Conservation (phyloP, 2,888 invertebrate species). For the Cheilosia urbana region DNA sequence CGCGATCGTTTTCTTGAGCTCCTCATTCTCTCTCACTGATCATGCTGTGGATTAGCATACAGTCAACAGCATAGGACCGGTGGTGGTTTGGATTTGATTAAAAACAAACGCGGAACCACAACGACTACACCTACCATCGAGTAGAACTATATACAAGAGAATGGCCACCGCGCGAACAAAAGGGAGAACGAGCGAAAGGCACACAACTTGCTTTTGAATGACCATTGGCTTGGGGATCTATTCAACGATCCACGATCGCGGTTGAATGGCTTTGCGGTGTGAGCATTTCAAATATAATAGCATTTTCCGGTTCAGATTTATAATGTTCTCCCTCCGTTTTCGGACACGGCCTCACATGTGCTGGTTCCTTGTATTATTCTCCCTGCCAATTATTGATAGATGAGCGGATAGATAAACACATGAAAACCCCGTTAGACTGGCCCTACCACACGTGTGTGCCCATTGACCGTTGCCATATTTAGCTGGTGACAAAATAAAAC, state of each 20-base stretch:
- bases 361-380: constrained; percentile 24
- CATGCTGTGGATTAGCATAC: constrained; percentile 44
- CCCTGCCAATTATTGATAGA: constrained; percentile 69
- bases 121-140: constrained; percentile 9
- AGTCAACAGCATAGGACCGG: constrained; percentile 1
- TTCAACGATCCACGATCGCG: constrained; percentile 43
- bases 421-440: constrained; percentile 44
- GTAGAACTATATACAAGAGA: not conserved
- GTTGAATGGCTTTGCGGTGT: constrained; percentile 42
- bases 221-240: constrained; percentile 19
- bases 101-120: constrained; percentile 35
- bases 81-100: constrained; percentile 42
- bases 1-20: constrained; percentile 46
- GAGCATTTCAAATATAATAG: constrained; percentile 44
- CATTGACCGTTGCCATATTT: constrained; percentile 63
- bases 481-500: constrained; percentile 36
- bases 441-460: constrained; percentile 58
- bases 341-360: constrained; percentile 3
- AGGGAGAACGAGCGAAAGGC: constrained; percentile 7
- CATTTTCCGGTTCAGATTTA: constrained; percentile 72
- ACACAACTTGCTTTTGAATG: constrained; percentile 10
- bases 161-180: not conserved
- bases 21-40: constrained; percentile 1
- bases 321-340: constrained; percentile 46
- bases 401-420: constrained; percentile 45